phyloP scores from a whole-genome alignment of 30 jellyfish, hydroid and myxozoan species.

The Aurelia sp. region DNA sequence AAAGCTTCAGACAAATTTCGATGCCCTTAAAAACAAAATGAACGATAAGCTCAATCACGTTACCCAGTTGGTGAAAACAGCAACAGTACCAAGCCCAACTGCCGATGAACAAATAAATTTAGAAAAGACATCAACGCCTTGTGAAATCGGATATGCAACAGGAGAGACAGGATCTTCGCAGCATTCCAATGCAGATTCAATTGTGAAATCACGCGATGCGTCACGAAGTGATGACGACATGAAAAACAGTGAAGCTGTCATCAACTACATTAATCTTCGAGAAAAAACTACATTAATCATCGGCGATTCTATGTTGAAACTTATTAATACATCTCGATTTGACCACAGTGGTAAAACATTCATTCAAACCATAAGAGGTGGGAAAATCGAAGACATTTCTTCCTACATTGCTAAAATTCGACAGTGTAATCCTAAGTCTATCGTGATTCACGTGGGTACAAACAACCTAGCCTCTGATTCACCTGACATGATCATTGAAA shows the following conservation, averaged over 20 bases:
- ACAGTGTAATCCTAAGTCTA: not conserved
- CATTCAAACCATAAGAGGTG: not conserved
- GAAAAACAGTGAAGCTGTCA: not conserved
- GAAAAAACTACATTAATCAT: not conserved
- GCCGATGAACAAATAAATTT: not conserved
- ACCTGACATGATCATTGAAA: not conserved
- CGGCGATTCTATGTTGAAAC: not conserved
- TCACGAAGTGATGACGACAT: too few relatives aligned
- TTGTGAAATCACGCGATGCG: not conserved
- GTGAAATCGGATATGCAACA: not conserved
- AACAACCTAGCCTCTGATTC: not conserved
- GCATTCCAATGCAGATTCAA: not conserved
- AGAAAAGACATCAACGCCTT: not conserved
- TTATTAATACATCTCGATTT: not conserved
- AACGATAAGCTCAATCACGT: too few relatives aligned
- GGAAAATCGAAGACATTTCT: not conserved
- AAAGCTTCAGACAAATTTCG: too few relatives aligned
- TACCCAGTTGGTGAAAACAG: too few relatives aligned
- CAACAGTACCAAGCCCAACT: too few relatives aligned
- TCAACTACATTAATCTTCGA: not conserved
- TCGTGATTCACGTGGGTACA: not conserved
- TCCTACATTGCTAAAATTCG: not conserved
- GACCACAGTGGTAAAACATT: not conserved
- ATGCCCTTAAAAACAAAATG: too few relatives aligned
- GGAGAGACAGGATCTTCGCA: not conserved